Evolutionary conservation across 2,888 invertebrate genomes (phyloP).

Genomic region (Cosmia trapezina): DNA sequence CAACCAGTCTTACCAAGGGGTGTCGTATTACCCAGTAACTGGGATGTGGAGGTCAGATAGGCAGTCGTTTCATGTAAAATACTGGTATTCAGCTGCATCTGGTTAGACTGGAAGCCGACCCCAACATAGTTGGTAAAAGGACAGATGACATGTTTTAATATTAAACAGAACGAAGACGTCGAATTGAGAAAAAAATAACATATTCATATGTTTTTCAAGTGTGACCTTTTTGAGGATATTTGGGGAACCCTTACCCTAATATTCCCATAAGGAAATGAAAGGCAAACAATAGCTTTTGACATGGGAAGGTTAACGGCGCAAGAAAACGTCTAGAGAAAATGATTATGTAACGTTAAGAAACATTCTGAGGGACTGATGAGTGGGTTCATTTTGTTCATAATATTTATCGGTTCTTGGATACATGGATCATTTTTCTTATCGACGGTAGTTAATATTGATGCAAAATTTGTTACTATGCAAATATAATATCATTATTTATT

Average conservation of each 20-base stretch:
- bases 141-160: slow-evolving; percentile 11
- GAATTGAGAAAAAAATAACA: slow-evolving; percentile 27
- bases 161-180: not conserved
- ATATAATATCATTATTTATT: no score
- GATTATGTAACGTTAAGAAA: not conserved
- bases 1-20: no score
- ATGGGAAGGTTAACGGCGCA: slow-evolving; percentile 11
- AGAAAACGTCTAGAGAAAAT: slow-evolving; percentile 19
- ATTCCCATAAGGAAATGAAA: slow-evolving; percentile 46
- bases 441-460: no score
- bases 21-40: no score
- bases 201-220: slow-evolving; percentile 30
- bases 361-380: not conserved
- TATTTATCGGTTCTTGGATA: not conserved
- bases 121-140: not conserved
- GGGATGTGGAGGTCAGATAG: no score
- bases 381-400: not conserved
- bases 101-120: not conserved
- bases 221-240: slow-evolving; percentile 29
- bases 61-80: no score
- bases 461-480: no score
- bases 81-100: no score
- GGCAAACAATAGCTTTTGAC: slow-evolving; percentile 39
- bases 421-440: no score
- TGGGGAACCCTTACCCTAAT: slow-evolving; percentile 23